A percentile compares a stretch with the other conserved stretches of the same genome.
Evolutionary conservation across 2,113 vertebrate genomes (phyloP).

Genomic region (Lethenteron reissneri): DNA sequence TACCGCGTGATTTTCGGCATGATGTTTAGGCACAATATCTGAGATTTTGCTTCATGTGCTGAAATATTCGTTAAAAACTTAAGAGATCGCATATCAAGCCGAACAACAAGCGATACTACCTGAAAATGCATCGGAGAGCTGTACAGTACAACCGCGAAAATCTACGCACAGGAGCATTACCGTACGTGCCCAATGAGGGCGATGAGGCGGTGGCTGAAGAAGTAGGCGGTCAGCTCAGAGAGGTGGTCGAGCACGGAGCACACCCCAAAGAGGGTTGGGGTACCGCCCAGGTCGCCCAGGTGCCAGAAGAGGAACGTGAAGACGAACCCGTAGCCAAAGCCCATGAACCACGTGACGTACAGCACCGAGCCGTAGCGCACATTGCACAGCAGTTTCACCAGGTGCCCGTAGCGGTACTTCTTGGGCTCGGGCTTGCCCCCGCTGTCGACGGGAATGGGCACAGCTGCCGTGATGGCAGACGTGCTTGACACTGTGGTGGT

Average conservation of each 20-base stretch:
- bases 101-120: no score
- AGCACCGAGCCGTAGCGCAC: slow-evolving; percentile 74
- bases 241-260: slow-evolving; percentile 75
- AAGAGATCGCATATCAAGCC: no score
- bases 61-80: no score
- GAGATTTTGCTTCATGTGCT: no score
- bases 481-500: slow-evolving; percentile 11
- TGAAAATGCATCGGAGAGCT: no score
- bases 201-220: slow-evolving; percentile 91
- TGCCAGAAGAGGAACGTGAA: slow-evolving; percentile 98
- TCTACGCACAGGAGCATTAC: slow-evolving; percentile 22
- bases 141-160: no score
- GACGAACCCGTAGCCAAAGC: slow-evolving; percentile 87
- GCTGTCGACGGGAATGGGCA: slow-evolving; percentile 15
- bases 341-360: slow-evolving; percentile 97
- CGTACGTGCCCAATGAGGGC: slow-evolving; percentile 90
- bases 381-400: slow-evolving; percentile 57
- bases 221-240: slow-evolving; percentile 76
- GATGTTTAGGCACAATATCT: no score
- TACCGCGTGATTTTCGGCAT: no score
- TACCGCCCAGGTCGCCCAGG: slow-evolving; percentile 67
- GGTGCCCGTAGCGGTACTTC: slow-evolving; percentile 45
- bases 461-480: slow-evolving; percentile 19
- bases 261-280: slow-evolving; percentile 77
- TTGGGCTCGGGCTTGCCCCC: slow-evolving; percentile 13